Conservation (phyloP, 2,113 vertebrate species). For the Strigops habroptila region DNA sequence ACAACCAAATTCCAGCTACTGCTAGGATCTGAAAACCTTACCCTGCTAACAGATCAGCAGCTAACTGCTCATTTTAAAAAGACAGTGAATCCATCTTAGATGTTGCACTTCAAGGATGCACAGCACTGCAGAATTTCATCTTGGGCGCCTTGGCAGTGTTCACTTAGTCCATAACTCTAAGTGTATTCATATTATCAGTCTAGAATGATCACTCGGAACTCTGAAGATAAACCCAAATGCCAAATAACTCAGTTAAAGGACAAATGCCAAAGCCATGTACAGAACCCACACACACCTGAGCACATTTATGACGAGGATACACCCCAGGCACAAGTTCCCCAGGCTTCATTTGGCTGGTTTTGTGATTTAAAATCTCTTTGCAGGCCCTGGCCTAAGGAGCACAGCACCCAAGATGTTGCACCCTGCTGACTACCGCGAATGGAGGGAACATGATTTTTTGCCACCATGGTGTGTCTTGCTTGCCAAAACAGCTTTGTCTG, state of each 20-base stretch:
- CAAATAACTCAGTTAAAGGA: background rate
- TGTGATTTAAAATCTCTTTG: background rate
- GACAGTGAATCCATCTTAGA: background rate
- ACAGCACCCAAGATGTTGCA: background rate
- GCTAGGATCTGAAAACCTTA: background rate
- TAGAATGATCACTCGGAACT: background rate
- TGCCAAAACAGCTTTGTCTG: constrained; percentile 34
- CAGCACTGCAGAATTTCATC: background rate
- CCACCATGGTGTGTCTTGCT: background rate
- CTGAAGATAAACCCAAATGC: background rate
- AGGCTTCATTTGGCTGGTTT: fast-evolving
- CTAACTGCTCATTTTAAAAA: background rate
- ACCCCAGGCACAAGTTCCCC: fast-evolving
- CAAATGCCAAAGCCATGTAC: background rate
- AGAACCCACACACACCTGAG: background rate
- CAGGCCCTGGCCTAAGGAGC: background rate
- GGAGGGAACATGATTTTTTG: background rate
- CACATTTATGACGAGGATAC: background rate
- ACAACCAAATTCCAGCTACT: background rate
- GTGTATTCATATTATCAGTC: background rate
- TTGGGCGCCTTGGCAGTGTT: background rate
- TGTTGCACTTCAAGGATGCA: background rate
- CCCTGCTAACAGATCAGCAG: background rate
- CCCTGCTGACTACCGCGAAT: background rate
- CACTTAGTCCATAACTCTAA: background rate